phyloP scores from a whole-genome alignment of 2,888 invertebrate genomes.

The Lepeophtheirus nordmannii region DNA sequence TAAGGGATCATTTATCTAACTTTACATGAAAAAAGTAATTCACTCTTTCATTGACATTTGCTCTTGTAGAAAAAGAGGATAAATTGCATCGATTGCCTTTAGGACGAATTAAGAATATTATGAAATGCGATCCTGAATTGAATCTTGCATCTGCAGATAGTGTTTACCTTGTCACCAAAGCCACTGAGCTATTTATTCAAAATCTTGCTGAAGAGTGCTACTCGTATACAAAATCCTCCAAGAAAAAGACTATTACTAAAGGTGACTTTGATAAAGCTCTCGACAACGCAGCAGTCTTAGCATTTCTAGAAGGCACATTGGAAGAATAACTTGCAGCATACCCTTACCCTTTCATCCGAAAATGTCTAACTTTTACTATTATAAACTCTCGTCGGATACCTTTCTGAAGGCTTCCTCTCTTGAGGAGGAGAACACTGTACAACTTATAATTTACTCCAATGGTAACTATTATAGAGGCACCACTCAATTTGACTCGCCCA shows the following conservation, averaged over 20 bases:
- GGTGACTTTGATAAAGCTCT: slow-evolving; percentile 64
- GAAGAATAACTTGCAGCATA: slow-evolving; percentile 33
- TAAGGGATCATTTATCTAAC: too few relatives aligned
- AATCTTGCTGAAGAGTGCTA: slow-evolving; percentile 26
- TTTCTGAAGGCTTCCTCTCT: too few relatives aligned
- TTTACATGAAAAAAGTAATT: too few relatives aligned
- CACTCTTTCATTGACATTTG: not conserved
- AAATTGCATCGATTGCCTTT: slow-evolving; percentile 11
- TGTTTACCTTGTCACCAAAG: slow-evolving; percentile 27
- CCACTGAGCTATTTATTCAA: slow-evolving; percentile 28
- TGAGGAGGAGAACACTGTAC: too few relatives aligned
- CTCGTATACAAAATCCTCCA: slow-evolving; percentile 49
- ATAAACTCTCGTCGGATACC: too few relatives aligned
- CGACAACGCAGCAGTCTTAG: slow-evolving; percentile 56
- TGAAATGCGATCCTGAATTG: slow-evolving; percentile 28
- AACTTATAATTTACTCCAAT: not conserved
- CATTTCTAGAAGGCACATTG: slow-evolving; percentile 69
- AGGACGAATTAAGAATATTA: slow-evolving; percentile 28
- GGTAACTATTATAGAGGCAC: not conserved
- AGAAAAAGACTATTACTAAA: slow-evolving; percentile 66
- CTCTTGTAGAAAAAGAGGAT: not conserved
- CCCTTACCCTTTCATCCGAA: too few relatives aligned
- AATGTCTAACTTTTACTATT: too few relatives aligned
- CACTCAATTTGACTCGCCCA: too few relatives aligned
- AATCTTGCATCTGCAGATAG: slow-evolving; percentile 27